Evolutionary conservation across 2,888 invertebrate genomes (phyloP), one percentile per base, ranked within the genome.

Genomic region (Aethes cnicana): DNA sequence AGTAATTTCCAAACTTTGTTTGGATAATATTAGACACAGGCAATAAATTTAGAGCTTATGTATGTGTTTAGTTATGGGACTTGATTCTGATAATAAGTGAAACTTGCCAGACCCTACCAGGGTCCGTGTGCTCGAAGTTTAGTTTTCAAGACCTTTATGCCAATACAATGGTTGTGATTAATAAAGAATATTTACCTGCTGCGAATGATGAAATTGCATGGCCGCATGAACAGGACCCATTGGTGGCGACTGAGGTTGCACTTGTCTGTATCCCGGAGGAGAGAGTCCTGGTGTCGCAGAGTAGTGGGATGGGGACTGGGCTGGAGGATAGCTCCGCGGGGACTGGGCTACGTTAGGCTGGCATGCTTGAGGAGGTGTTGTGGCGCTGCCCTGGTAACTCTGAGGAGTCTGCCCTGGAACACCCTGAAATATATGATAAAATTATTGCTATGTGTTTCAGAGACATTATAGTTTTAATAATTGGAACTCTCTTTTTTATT

Each of bases 331-430:
- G 84, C 68, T 81, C 68, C 87, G 72, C 20, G 87, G 87, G 1
- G 89, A 82, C 53, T 86, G 87, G 9, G 79, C 71, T 58, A 87
- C 69, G 57, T 74, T 82, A 9, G 85, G 74, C 58, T 78, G 86
- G 60, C 86, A 86, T 39, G 72, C 83, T 54, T 91, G 91, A 8
- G 91, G 88, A 48, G 92, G 86, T 35, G 90, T 81, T 8, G 89
- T 84, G 44, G 91, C 84, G 54, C 91, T 92, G 32, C 90, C 91
- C 74, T 91, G 92, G 55, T 91, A 92, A 47, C 85, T 85, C 62
- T 92, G 91, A 12, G 91, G 84, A 3, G 90, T 78, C 57, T 86
- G 91, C 9, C 77, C 79, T 25, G 87, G 74, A 33, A 84, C 78
- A 67, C 80, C 77, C 84, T 86, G 62, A 54, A 62, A 56, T 33